A percentile compares a stretch with the other conserved stretches of the same genome.
These are phyloP conservation scores for Drosophila acutilabella DNA, from an alignment of 2,888 invertebrate species.

Conservation along the genomic window DNA sequence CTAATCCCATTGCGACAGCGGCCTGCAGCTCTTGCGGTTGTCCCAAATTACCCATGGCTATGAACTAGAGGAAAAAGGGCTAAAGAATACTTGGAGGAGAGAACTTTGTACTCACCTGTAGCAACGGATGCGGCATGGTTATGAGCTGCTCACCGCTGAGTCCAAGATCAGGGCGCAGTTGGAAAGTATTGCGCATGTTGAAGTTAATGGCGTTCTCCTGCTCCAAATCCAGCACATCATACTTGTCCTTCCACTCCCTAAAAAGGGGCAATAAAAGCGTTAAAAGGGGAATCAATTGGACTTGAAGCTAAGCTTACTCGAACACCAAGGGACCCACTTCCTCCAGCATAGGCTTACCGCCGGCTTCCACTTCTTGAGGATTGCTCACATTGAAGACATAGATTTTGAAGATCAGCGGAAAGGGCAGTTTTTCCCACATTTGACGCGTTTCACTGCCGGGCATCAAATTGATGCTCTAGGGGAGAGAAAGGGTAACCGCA, in stretches of 20 bases:
- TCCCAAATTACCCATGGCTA: slow-evolving; percentile 86
- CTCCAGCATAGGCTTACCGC: slow-evolving; percentile 88
- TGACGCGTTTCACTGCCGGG: slow-evolving; percentile 90
- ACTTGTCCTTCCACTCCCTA: slow-evolving; percentile 93
- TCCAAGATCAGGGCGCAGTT: slow-evolving; percentile 88
- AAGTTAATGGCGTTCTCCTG: slow-evolving; percentile 90
- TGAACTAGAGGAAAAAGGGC: slow-evolving; percentile 48
- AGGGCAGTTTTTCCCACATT: slow-evolving; percentile 91
- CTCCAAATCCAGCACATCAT: slow-evolving; percentile 89
- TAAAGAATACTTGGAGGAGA: neutral
- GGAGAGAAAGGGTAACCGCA: neutral
- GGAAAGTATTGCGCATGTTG: slow-evolving; percentile 88
- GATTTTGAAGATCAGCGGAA: slow-evolving; percentile 90
- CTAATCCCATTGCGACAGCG: slow-evolving; percentile 88
- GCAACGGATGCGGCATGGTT: slow-evolving; percentile 89
- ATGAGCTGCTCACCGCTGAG: slow-evolving; percentile 90
- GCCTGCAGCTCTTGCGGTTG: slow-evolving; percentile 87
- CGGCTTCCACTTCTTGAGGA: slow-evolving; percentile 88
- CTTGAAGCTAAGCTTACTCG: slow-evolving; percentile 87
- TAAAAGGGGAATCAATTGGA: neutral
- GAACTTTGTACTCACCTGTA: slow-evolving; percentile 86
- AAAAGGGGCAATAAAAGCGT: too few species aligned
- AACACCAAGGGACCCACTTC: slow-evolving; percentile 93
- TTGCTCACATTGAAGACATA: slow-evolving; percentile 93
- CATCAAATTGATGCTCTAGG: slow-evolving; percentile 85